Evolutionary conservation across 2,113 vertebrate species (phyloP).

Genomic region (Malurus cyaneus): DNA sequence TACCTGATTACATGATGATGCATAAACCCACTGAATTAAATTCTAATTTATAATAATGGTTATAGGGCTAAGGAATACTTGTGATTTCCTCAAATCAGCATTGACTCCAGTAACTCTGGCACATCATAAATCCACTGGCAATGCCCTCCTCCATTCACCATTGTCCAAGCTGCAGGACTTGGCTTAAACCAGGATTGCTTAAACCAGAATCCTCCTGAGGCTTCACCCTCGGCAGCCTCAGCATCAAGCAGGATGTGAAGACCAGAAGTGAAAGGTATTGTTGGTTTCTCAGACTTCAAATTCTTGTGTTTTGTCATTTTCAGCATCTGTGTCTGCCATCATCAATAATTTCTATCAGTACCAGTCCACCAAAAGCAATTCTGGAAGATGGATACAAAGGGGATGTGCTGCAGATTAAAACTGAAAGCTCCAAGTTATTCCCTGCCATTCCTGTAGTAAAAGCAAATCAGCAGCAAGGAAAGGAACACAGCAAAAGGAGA

Average conservation of each 20-base stretch:
- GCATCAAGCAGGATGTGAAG: neutral
- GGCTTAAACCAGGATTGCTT: neutral
- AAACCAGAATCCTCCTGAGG: neutral
- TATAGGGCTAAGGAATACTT: neutral
- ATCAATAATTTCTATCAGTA: neutral
- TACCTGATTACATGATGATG: fast-evolving
- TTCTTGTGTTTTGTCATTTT: neutral
- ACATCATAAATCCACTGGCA: neutral
- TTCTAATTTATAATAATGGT: neutral
- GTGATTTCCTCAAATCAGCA: neutral
- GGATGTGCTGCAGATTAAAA: neutral
- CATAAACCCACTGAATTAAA: neutral
- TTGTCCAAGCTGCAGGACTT: neutral
- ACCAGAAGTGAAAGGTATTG: neutral
- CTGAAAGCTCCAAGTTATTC: neutral
- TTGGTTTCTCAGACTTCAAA: neutral
- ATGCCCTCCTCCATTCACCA: neutral
- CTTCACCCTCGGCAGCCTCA: neutral
- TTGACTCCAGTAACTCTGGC: neutral
- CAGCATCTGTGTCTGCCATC: neutral
- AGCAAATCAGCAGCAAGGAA: neutral
- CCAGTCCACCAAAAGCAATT: neutral
- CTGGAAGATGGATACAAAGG: neutral
- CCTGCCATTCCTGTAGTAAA: neutral
- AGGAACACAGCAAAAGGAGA: neutral